These are phyloP conservation scores for Hypomecis atomaria DNA, from an alignment of 2,888 invertebrate genomes.

Conservation along the genomic window DNA sequence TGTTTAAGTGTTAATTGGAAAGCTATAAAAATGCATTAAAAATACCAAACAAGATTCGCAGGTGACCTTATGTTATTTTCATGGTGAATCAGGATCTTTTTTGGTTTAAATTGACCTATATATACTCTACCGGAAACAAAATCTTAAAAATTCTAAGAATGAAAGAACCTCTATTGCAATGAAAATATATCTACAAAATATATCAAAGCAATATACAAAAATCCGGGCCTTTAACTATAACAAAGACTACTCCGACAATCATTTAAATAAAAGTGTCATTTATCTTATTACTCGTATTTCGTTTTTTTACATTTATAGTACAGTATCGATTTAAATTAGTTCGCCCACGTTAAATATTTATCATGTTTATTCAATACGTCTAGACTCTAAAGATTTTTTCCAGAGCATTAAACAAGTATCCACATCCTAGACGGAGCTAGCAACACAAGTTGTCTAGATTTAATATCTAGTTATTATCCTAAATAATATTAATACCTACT, in stretches of 20 bases:
- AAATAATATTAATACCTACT: background rate
- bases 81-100: no score
- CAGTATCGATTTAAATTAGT: conserved; percentile 1
- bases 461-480: background rate
- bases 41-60: no score
- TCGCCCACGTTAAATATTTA: conserved; percentile 4
- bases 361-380: background rate
- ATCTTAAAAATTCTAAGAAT: no score
- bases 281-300: background rate
- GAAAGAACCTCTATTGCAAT: no score
- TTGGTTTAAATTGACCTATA: no score
- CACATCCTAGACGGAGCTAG: background rate
- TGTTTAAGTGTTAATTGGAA: no score
- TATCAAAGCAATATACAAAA: background rate
- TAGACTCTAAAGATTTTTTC: background rate
- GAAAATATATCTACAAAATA: no score
- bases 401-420: background rate
- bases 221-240: background rate
- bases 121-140: no score
- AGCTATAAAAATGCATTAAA: no score
- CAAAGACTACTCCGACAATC: background rate
- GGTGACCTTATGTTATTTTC: no score
- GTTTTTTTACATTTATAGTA: background rate
- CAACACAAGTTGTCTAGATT: background rate
- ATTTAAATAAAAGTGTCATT: conserved; percentile 5